Percentiles rank a stretch among this genome's conserved stretches.
Conservation (phyloP, 2,888 invertebrate genomes). For the Tetragonula carbonaria region DNA sequence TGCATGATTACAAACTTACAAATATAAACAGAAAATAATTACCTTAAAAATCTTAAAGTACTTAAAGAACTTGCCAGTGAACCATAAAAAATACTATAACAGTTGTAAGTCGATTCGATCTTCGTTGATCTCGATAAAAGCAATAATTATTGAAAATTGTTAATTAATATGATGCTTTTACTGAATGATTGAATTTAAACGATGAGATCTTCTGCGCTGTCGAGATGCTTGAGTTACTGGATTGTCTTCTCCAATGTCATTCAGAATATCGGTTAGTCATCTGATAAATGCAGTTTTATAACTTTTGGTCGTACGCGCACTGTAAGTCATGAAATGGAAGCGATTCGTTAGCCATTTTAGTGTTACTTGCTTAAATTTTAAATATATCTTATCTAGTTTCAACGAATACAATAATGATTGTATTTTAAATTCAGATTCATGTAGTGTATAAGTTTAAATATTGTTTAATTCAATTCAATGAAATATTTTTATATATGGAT, state of each 20-base stretch:
- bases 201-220: conserved; percentile 81
- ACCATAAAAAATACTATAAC: conserved; percentile 36
- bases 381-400: conserved; percentile 48
- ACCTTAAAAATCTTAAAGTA: conserved; percentile 16
- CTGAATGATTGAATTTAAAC: conserved; percentile 82
- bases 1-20: conserved; percentile 33
- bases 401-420: conserved; percentile 21
- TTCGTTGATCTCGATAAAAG: conserved; percentile 59
- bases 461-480: background rate
- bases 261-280: conserved; percentile 84
- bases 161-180: conserved; percentile 70
- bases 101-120: conserved; percentile 42
- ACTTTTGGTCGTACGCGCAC: conserved; percentile 83
- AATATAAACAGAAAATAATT: conserved; percentile 37
- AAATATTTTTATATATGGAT: conserved; percentile 5
- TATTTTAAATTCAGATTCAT: conserved; percentile 9
- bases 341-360: conserved; percentile 77
- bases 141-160: conserved; percentile 55
- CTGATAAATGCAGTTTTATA: conserved; percentile 84
- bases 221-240: conserved; percentile 79
- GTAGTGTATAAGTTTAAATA: conserved; percentile 1
- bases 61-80: background rate
- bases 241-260: conserved; percentile 80
- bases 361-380: conserved; percentile 64
- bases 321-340: conserved; percentile 81